Base-by-base conservation (phyloP, 2,113 vertebrate species). In the Cavia porcellus region DNA sequence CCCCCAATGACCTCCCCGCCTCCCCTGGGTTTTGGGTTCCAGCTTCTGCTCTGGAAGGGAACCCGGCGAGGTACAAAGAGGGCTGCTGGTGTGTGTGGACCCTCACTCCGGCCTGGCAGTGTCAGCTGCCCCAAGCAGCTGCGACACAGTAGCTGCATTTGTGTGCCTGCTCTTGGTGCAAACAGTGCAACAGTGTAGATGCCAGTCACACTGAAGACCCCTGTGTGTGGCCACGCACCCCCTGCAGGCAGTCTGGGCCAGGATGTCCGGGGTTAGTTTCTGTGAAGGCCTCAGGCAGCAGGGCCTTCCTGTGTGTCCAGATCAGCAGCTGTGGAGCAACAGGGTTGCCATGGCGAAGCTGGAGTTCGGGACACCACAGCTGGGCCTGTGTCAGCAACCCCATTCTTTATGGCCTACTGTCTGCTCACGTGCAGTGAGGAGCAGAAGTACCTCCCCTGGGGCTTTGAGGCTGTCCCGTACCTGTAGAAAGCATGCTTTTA, bases 401-500 rank as follows among this genome's bases (percentile, higher is more conserved):
- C 15, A 0, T 25, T 6, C 74, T 32, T 32, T 47, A 30, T 28
- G 59, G 32, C 14, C 50, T 6, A 0, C 25, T 6, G 3, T 59
- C 85, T 28, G 24, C 84, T 47, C 35, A 32, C 59, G 7, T 35
- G 2, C 47, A 50, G 19, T 20, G 24, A 25, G 25, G 15, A 11
- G 28, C 19, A 50, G 14, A 4, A 42, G 81, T 5, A 9, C 70
- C 50, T 10, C 24, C 38, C 19, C 4, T 25, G 42, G 55, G 52
- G 30, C 3, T 17, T 57, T 42, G 25, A 79, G 79, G 59, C 32
- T 10, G 50, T 19, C 7, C 3, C 2, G 59, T 68, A 35, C 50
- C 12, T 13, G 19, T 0, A 2, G 50, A 11, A 3, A 28, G 24
- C 24, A 28, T 2, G 2, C 61, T 10, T 7, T 10, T 10, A 62